phyloP scores from a whole-genome alignment of 1,140 invertebrate species.

The Melitaea cinxia region DNA sequence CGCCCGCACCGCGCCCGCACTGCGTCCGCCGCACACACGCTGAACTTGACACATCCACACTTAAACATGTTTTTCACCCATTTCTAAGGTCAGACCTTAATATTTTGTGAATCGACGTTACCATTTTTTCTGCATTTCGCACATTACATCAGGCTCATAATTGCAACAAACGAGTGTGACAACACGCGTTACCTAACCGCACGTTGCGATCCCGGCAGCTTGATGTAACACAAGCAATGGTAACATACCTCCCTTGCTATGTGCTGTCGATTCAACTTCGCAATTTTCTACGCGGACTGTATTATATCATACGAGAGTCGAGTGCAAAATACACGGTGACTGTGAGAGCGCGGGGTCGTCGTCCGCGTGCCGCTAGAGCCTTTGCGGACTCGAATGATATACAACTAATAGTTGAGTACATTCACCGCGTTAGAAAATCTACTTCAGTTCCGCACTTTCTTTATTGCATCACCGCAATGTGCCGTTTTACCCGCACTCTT shows the following conservation, averaged over 20 bases:
- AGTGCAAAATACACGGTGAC: slow-evolving; percentile 63
- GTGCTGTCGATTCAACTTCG: slow-evolving; percentile 48
- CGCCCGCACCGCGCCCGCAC: slow-evolving; percentile 45
- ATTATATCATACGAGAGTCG: slow-evolving; percentile 58
- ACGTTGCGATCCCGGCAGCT: slow-evolving; percentile 54
- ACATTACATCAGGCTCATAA: slow-evolving; percentile 59
- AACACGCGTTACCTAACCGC: slow-evolving; percentile 71
- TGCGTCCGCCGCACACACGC: slow-evolving; percentile 56
- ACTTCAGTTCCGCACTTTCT: slow-evolving; percentile 80
- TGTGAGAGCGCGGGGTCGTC: slow-evolving; percentile 65
- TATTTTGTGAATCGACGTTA: slow-evolving; percentile 17
- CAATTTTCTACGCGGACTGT: slow-evolving; percentile 59
- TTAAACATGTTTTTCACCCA: slow-evolving; percentile 61
- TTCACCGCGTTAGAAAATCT: slow-evolving; percentile 79
- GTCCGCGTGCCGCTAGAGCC: slow-evolving; percentile 63
- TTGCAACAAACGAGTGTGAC: slow-evolving; percentile 68
- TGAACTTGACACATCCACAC: slow-evolving; percentile 75
- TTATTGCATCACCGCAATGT: slow-evolving; percentile 74
- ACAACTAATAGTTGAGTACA: slow-evolving; percentile 75
- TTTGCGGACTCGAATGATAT: slow-evolving; percentile 69
- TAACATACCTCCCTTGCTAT: slow-evolving; percentile 38
- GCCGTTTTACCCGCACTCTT: slow-evolving; percentile 74
- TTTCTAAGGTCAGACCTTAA: slow-evolving; percentile 45
- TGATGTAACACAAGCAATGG: slow-evolving; percentile 58
- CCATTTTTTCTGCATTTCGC: slow-evolving; percentile 41